Conservation (phyloP, 2,797 vertebrate genomes). For the Poliocrania exsul region DNA sequence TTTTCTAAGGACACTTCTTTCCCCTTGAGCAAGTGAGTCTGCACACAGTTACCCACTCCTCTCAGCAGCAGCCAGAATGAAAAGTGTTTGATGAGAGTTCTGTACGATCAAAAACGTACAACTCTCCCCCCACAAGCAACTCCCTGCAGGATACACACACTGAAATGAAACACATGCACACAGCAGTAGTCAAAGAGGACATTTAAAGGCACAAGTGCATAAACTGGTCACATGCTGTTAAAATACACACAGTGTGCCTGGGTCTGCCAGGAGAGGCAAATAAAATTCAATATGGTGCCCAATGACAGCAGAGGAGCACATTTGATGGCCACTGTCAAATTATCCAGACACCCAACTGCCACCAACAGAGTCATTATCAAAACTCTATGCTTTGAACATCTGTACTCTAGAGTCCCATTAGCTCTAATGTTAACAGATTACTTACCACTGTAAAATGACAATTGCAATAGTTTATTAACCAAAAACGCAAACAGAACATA, state of each 20-base stretch:
- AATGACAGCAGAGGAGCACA: neutral
- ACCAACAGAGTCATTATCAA: neutral
- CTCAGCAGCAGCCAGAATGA: neutral
- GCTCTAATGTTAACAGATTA: neutral
- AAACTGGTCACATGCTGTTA: neutral
- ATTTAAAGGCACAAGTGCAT: neutral
- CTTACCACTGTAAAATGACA: neutral
- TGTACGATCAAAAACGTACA: neutral
- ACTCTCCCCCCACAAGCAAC: neutral
- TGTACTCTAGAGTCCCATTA: neutral
- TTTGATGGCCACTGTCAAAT: neutral
- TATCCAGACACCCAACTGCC: neutral
- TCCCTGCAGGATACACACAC: neutral
- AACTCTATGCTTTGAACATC: neutral
- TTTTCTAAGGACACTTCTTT: neutral
- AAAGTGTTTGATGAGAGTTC: neutral
- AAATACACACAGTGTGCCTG: accelerated
- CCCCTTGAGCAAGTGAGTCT: neutral
- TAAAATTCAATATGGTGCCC: neutral
- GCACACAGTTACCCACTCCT: neutral
- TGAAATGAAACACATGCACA: neutral
- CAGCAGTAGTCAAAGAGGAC: neutral
- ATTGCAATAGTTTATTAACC: neutral
- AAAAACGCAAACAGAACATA: neutral
- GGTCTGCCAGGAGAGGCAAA: neutral